Evolutionary conservation across 2,888 invertebrate genomes (phyloP).

Genomic region (Anoplius nigerrimus): DNA sequence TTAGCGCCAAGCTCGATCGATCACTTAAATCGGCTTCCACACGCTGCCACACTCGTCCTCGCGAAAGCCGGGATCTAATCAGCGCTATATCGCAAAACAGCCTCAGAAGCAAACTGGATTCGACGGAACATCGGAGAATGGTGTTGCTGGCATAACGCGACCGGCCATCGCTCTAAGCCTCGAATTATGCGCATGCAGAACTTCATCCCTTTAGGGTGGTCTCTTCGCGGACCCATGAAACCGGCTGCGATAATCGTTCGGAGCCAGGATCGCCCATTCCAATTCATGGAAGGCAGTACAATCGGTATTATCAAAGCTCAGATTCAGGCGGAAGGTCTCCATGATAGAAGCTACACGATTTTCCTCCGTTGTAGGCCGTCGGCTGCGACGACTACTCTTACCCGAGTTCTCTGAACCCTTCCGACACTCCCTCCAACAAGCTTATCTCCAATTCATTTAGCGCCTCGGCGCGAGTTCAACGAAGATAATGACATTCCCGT

Average conservation of each 20-base stretch:
- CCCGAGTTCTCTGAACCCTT: neutral
- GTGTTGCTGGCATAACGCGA: too few relatives aligned
- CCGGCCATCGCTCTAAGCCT: too few relatives aligned
- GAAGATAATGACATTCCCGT: conserved; percentile 57
- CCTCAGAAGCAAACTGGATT: too few relatives aligned
- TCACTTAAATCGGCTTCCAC: too few relatives aligned
- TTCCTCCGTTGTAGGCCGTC: neutral
- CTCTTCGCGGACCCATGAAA: conserved; percentile 36
- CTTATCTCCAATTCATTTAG: conserved; percentile 36
- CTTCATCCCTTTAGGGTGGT: neutral
- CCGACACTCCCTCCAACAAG: neutral
- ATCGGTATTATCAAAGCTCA: conserved; percentile 68
- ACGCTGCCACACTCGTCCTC: too few relatives aligned
- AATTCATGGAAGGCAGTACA: conserved; percentile 62
- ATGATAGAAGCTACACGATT: conserved; percentile 56
- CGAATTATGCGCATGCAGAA: too few relatives aligned
- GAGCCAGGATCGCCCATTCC: conserved; percentile 38
- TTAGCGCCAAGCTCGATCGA: too few relatives aligned
- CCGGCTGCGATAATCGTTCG: conserved; percentile 58
- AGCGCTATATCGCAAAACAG: too few relatives aligned
- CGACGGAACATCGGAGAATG: too few relatives aligned
- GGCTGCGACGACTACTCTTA: neutral
- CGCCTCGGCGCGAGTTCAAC: conserved; percentile 42
- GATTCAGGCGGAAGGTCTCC: conserved; percentile 39
- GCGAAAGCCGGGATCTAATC: too few relatives aligned